These are phyloP conservation scores for Diabrotica undecimpunctata DNA, from an alignment of 1,140 invertebrate species.

Conservation along the genomic window DNA sequence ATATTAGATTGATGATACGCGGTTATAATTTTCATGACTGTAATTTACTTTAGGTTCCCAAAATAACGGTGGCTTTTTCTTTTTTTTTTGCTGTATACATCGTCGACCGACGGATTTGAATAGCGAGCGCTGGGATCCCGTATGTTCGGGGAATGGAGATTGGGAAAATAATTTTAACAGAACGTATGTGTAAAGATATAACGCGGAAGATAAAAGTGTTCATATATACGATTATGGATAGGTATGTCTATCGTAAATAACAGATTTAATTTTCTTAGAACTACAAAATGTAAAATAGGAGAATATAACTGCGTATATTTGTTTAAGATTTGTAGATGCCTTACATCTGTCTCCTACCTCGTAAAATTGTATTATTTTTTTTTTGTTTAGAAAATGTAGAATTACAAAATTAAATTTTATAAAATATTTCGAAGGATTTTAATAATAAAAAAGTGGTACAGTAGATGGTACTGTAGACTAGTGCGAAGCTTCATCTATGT, in stretches of 20 bases:
- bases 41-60: not conserved
- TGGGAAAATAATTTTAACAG: not conserved
- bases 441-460: too few species aligned
- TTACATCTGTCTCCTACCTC: too few species aligned
- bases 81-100: not conserved
- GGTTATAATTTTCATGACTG: conserved; percentile 13
- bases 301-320: too few species aligned
- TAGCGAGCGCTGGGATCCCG: not conserved
- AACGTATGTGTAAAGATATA: not conserved
- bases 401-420: too few species aligned
- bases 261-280: not conserved
- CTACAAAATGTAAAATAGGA: too few species aligned
- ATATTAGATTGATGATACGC: conserved; percentile 11
- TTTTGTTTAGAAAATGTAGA: too few species aligned
- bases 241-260: not conserved
- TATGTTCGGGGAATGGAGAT: not conserved
- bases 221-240: not conserved
- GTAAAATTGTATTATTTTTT: too few species aligned
- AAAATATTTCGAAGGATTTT: too few species aligned
- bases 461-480: too few species aligned
- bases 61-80: not conserved
- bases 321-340: too few species aligned
- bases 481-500: too few species aligned
- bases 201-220: not conserved
- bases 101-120: not conserved